Evolutionary conservation across 2,888 invertebrate species (phyloP).

Genomic region (Tholera decimalis): DNA sequence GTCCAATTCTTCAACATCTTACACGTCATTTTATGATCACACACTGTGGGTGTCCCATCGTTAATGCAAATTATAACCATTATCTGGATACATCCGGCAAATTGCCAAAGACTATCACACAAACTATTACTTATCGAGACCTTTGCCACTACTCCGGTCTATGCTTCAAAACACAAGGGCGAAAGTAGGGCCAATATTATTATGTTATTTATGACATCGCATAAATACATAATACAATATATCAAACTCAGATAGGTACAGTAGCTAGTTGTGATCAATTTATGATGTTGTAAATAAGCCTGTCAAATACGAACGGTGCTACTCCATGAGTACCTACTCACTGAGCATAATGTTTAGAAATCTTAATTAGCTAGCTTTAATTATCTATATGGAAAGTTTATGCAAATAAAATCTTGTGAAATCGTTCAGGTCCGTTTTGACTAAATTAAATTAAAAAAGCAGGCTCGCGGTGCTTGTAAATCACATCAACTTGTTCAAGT

Average conservation of each 20-base stretch:
- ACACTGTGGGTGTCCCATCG: conserved; percentile 69
- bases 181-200: conserved; percentile 76
- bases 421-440: conserved; percentile 35
- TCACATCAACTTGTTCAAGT: conserved; percentile 16
- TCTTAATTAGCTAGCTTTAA: conserved; percentile 54
- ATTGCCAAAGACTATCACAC: conserved; percentile 81
- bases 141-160: conserved; percentile 77
- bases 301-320: conserved; percentile 52
- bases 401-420: conserved; percentile 35
- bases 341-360: conserved; percentile 55
- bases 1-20: conserved; percentile 55
- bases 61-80: conserved; percentile 71
- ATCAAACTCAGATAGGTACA: conserved; percentile 68
- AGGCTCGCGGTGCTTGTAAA: conserved; percentile 6
- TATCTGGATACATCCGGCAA: conserved; percentile 84
- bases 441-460: conserved; percentile 17
- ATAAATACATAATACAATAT: conserved; percentile 70
- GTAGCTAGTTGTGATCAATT: conserved; percentile 67
- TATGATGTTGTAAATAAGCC: conserved; percentile 67
- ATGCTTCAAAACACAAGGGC: conserved; percentile 76
- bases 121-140: conserved; percentile 81
- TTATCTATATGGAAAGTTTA: conserved; percentile 52
- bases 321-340: conserved; percentile 47
- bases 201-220: conserved; percentile 72
- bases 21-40: conserved; percentile 31